Conservation (phyloP, 2,113 vertebrate genomes). For the Rhynchomys soricoides region DNA sequence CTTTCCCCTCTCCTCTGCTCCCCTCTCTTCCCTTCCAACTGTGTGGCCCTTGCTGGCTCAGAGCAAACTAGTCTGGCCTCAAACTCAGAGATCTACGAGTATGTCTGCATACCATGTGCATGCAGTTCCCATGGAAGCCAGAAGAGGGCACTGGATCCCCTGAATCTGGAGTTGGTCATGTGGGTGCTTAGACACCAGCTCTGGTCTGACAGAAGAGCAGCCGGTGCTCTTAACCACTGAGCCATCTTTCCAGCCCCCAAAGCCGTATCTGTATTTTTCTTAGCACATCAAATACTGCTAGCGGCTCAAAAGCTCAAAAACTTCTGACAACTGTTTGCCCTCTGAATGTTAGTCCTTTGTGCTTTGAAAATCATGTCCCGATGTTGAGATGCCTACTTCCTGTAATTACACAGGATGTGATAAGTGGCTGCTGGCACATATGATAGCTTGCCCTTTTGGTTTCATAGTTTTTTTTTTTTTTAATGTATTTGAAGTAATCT, state of each 20-base stretch:
- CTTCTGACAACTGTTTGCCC: conserved; percentile 7
- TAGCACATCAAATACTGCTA: conserved; percentile 1
- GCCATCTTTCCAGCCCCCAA: neutral
- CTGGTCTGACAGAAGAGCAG: neutral
- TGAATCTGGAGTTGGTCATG: neutral
- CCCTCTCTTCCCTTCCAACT: neutral
- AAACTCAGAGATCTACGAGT: neutral
- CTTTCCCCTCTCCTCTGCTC: rapidly evolving
- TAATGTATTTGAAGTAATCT: conserved; percentile 46
- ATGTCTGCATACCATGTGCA: neutral
- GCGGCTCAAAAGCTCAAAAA: conserved; percentile 37
- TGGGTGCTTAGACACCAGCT: neutral
- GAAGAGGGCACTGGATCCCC: neutral
- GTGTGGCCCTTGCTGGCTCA: neutral
- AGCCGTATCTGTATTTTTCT: neutral
- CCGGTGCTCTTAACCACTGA: neutral
- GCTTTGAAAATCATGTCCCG: conserved; percentile 18
- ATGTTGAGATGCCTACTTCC: conserved; percentile 8
- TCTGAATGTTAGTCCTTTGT: conserved; percentile 33
- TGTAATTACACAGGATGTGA: conserved; percentile 26
- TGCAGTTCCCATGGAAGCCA: neutral
- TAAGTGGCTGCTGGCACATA: neutral
- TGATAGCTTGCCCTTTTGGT: conserved; percentile 28
- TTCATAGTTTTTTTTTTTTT: neutral
- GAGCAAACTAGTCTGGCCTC: neutral